Base-by-base conservation (phyloP, 2,888 invertebrate species). In the Crocallis elinguaria region DNA sequence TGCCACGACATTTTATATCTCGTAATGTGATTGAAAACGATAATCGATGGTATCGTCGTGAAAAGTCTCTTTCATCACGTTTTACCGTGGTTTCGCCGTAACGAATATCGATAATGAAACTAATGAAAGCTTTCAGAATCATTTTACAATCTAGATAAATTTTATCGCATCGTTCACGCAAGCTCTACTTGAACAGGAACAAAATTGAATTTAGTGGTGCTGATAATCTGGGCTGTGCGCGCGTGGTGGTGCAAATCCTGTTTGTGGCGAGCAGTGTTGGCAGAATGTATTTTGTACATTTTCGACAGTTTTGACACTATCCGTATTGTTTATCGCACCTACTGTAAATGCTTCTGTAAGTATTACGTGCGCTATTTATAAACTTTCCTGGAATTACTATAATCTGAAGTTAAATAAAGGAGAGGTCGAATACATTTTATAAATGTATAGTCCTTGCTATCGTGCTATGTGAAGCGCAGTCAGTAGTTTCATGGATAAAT, bases 1-100 rank as follows among this genome's bases (percentile, higher is more conserved):
- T 57, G 38, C 14, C 36, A 52, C 29, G 43, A 52, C 46, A 50
- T 51, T 51, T 57, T 53, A 38, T 51, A 37, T 48, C 49, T 38
- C 29, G 32, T 54, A 55, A 49, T 57, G 50, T 52, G 48, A 57
- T 60, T 50, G 39, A 42, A 49, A 32, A 50, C 42, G 51, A 44
- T 27, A 44, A 13, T 37, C 14, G 27, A 50, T 36, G 13, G 6
- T 13, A 38, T 25, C 13, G n/a, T 11, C 11, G 13, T 11, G 23
- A 42, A 42, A 42, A 30, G 27, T 30, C 2, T 45, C 13, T 45
- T 14, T 9, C 3, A 39, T 39, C 38, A 38, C 16, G 17, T 21
- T 45, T 39, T 39, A 29, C 39, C 13, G 35, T 9, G 25, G 33
- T 23, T 35, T 41, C 19, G 11, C 12, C 12, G 23, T 42, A 42